Percentiles rank a stretch among this genome's conserved stretches.
Conservation (phyloP, 2,888 invertebrate species). For the Ophion obscuratus region DNA sequence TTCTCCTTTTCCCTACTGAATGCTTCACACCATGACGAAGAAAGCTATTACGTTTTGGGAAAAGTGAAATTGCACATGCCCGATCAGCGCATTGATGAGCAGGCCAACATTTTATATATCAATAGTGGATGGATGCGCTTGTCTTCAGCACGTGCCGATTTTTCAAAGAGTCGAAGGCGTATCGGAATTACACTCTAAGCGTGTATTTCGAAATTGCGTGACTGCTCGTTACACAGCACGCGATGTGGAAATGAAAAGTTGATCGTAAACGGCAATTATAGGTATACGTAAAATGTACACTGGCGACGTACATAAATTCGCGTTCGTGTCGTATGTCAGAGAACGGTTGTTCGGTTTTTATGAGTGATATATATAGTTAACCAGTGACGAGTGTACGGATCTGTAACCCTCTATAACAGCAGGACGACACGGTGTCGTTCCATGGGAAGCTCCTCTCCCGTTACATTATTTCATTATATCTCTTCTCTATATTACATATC, state of each 20-base stretch:
- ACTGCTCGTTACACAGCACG: constrained; percentile 7
- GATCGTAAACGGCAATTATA: constrained; percentile 3
- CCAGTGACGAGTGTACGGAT: background rate
- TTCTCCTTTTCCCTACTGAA: background rate
- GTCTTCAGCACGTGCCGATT: no score
- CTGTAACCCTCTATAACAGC: constrained; percentile 26
- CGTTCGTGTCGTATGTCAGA: background rate
- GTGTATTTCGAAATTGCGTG: constrained; percentile 22
- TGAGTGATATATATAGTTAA: constrained; percentile 11
- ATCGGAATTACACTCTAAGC: background rate
- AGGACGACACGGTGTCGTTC: constrained; percentile 29
- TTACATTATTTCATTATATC: constrained; percentile 59
- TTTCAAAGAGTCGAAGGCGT: no score
- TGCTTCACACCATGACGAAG: no score
- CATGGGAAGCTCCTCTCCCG: constrained; percentile 31
- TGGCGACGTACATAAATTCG: constrained; percentile 11
- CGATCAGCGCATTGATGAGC: no score
- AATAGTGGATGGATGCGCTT: no score
- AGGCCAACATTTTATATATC: background rate
- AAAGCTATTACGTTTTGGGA: background rate
- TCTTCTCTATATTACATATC: background rate
- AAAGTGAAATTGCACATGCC: background rate
- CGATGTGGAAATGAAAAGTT: background rate
- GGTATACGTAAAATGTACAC: background rate
- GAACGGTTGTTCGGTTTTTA: background rate